Evolutionary conservation across 2,113 vertebrate species (phyloP).

Genomic region (Boleophthalmus pectinirostris): DNA sequence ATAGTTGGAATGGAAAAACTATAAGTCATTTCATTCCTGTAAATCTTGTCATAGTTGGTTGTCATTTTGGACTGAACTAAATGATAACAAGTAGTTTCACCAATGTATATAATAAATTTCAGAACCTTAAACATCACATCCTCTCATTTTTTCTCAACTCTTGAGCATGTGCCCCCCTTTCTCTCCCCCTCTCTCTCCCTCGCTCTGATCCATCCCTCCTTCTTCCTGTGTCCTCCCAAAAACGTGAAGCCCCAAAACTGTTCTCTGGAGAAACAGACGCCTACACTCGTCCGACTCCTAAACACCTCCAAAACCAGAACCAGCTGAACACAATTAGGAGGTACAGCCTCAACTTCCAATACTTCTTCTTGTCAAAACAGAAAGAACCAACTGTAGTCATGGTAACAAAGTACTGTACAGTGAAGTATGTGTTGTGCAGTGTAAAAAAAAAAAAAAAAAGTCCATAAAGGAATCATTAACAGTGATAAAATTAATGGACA

Average conservation of each 20-base stretch:
- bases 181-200: background rate
- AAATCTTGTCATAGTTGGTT: background rate
- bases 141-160: conserved; percentile 17
- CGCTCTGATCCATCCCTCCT: conserved; percentile 20
- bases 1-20: background rate
- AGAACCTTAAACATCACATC: conserved; percentile 14
- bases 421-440: background rate
- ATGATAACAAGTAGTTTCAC: background rate
- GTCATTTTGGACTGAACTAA: background rate
- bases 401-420: background rate
- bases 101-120: conserved; percentile 2
- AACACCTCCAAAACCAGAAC: conserved; percentile 31
- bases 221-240: conserved; percentile 19
- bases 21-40: background rate
- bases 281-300: conserved; percentile 37
- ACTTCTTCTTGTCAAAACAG: conserved; percentile 42
- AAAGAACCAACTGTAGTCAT: conserved; percentile 2
- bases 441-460: no score
- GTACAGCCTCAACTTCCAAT: conserved; percentile 57
- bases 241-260: conserved; percentile 27
- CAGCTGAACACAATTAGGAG: conserved; percentile 75
- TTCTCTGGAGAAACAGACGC: conserved; percentile 56
- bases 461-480: no score
- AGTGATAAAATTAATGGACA: no score
- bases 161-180: conserved; percentile 19